Conservation (phyloP, 64 coral and sea anemone species). For the Actinia equina region DNA sequence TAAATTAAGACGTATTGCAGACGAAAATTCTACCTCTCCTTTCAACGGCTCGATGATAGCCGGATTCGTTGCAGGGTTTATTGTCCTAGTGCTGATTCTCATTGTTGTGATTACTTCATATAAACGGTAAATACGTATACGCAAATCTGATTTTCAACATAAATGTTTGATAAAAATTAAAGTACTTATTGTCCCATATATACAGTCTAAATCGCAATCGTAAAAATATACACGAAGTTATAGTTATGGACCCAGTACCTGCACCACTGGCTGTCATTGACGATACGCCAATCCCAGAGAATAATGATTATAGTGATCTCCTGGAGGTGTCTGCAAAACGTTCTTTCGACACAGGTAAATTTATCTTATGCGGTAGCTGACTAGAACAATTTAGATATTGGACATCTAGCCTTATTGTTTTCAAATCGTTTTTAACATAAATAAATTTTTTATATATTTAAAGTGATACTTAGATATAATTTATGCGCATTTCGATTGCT, state of each 20-base stretch:
- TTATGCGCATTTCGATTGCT: no score
- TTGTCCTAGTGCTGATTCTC: not conserved
- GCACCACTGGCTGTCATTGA: not conserved
- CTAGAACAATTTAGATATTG: no score
- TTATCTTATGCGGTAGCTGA: no score
- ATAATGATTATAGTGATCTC: not conserved
- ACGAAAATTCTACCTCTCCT: not conserved
- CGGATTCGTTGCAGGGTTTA: not conserved
- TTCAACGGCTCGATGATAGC: not conserved
- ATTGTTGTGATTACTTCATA: not conserved
- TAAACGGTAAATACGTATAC: not conserved
- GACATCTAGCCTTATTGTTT: no score
- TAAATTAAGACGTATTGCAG: not conserved
- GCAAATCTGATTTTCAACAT: not conserved
- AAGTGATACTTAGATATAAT: no score
- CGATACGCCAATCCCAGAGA: not conserved
- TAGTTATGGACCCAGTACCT: not conserved
- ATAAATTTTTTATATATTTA: no score
- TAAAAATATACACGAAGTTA: not conserved
- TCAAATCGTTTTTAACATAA: no score
- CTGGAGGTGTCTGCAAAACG: not conserved
- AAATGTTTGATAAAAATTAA: not conserved
- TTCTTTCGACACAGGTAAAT: not conserved
- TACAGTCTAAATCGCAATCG: not conserved
- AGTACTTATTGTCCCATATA: not conserved